Base-by-base conservation (phyloP, 2,797 vertebrate species). In the Carapus acus region DNA sequence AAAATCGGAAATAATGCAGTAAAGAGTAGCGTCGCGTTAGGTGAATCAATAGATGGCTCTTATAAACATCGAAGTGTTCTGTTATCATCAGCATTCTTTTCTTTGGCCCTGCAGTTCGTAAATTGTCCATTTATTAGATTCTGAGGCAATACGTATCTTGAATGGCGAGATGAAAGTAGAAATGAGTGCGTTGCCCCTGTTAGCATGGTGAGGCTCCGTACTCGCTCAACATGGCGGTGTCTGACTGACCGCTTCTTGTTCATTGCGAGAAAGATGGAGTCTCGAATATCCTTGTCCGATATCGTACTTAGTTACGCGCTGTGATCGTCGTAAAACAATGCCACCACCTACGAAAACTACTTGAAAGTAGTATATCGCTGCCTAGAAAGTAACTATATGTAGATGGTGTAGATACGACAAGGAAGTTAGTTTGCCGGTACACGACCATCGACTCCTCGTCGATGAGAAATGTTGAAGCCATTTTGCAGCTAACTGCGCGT, bases 241-340 rank as follows among this genome's bases (percentile, higher is more conserved):
- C 56, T 22, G 54, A 53, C 65, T 51, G 61, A 24, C 7, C 5
- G 66, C 65, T 71, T 68, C 75, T 84, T 82, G 80, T 83, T 82
- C 74, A 77, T 61, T 73, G 65, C 54, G 74, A 80, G 75, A 79
- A 86, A 86, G 69, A 87, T 86, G 86, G 84, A 84, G 86, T 71
- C 83, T 75, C 72, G 65, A 70, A 71, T 75, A 78, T 70, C 76
- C 70, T 45, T 74, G 69, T 49, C 55, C 52, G 69, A 29, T 43
- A 65, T 67, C 48, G 63, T 54, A 16, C 20, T 12, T 14, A 6
- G 22, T 4, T 5, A n/a, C 6, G 31, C 40, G 52, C 6, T 43
- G 24, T 27, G 9, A 27, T 17, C 38, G 45, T 67, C 29, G 19
- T 1, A 2, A 1, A 20, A 7, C 5, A 6, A 3, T 3, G 4